These are phyloP conservation scores for Varanus komodoensis DNA, from an alignment of 2,113 vertebrate genomes.

Conservation along the genomic window DNA sequence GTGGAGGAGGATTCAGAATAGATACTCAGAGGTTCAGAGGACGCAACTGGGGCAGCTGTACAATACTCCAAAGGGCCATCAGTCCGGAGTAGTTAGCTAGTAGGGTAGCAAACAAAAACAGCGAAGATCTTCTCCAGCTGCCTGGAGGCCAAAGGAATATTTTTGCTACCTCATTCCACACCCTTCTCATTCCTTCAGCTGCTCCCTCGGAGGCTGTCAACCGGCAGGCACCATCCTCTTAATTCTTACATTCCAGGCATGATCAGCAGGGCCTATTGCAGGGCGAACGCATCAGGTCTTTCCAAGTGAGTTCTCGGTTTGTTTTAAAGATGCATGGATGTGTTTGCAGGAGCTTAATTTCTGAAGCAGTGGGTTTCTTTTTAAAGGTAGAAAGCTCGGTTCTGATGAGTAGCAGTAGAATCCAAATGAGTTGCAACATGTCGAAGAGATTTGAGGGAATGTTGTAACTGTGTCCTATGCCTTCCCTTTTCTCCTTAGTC, in stretches of 20 bases:
- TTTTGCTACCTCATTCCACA: slow-evolving; percentile 69
- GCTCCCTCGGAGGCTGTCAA: slow-evolving; percentile 65
- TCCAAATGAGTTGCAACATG: neutral
- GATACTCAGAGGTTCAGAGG: slow-evolving; percentile 71
- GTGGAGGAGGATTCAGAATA: slow-evolving; percentile 67
- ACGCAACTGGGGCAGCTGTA: slow-evolving; percentile 64
- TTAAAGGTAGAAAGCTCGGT: slow-evolving; percentile 16
- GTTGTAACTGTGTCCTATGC: neutral
- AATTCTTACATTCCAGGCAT: slow-evolving; percentile 75
- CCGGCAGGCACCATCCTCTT: slow-evolving; percentile 18
- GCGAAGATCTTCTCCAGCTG: slow-evolving; percentile 61
- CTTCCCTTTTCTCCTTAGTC: neutral
- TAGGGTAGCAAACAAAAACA: slow-evolving; percentile 69
- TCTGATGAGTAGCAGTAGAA: slow-evolving; percentile 16
- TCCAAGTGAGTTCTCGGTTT: slow-evolving; percentile 81
- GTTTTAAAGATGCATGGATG: neutral
- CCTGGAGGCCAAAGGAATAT: slow-evolving; percentile 73
- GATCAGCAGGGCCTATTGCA: slow-evolving; percentile 79
- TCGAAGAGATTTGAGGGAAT: slow-evolving; percentile 20
- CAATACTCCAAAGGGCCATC: slow-evolving; percentile 47
- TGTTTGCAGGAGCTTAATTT: slow-evolving; percentile 12
- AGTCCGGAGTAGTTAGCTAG: slow-evolving; percentile 75
- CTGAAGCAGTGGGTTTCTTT: neutral
- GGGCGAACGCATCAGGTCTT: slow-evolving; percentile 78
- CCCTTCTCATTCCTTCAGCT: slow-evolving; percentile 68